Evolutionary conservation across 1,140 invertebrate genomes (phyloP).

Genomic region (Coenobita brevimanus): DNA sequence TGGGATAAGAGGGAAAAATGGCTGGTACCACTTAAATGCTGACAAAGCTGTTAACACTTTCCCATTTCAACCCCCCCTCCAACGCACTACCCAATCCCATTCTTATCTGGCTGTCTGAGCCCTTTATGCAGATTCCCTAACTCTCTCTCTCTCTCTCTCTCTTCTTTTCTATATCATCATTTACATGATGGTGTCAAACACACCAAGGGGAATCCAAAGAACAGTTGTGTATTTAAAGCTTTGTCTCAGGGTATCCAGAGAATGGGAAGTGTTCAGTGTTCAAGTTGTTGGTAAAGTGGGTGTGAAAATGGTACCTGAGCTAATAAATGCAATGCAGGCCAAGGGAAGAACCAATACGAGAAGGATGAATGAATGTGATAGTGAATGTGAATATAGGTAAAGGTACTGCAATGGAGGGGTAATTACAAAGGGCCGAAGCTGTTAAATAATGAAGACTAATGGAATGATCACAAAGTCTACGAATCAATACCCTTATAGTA

Average conservation of each 20-base stretch:
- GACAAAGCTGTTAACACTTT: not conserved
- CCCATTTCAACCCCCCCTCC: not conserved
- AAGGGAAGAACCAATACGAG: not conserved
- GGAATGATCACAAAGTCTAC: no score
- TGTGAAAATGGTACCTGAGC: no score
- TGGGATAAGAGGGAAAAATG: not conserved
- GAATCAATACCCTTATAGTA: no score
- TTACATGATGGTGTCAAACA: no score
- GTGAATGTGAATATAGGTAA: not conserved
- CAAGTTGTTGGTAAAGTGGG: no score
- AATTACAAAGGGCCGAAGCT: not conserved
- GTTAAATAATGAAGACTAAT: no score
- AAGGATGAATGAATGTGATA: not conserved
- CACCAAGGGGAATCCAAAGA: no score
- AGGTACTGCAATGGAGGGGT: not conserved
- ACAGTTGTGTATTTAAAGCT: no score
- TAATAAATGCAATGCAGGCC: no score
- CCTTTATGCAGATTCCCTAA: not conserved
- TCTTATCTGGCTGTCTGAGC: not conserved
- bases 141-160: slow-evolving; percentile 11
- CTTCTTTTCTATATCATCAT: no score
- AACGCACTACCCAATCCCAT: not conserved
- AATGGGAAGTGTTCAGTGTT: no score
- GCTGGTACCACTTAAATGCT: not conserved
- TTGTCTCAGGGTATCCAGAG: no score